Conservation (phyloP, 2,888 invertebrate genomes). For the Pterostichus madidus region DNA sequence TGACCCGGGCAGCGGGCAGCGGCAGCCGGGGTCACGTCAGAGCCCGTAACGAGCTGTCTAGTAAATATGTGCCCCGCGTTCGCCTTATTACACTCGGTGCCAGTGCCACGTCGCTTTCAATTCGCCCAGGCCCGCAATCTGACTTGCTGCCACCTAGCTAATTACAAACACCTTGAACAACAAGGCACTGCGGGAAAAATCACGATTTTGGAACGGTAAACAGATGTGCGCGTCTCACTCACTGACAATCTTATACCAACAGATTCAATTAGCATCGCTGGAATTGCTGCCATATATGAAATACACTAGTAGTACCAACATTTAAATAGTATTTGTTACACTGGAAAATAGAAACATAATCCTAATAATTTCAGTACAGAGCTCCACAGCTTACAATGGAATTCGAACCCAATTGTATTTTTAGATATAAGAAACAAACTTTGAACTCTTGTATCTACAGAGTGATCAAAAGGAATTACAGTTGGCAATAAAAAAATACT, state of each 20-base stretch:
- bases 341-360: too few relatives aligned
- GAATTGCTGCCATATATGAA: not conserved
- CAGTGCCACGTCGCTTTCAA: constrained; percentile 47
- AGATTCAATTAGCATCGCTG: constrained; percentile 21
- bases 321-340: too few relatives aligned
- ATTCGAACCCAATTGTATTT: too few relatives aligned
- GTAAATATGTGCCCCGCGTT: constrained; percentile 63
- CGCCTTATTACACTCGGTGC: constrained; percentile 61
- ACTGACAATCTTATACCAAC: constrained; percentile 33
- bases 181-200: constrained; percentile 13
- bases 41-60: constrained; percentile 60
- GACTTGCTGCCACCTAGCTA: constrained; percentile 12
- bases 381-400: too few relatives aligned
- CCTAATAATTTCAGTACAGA: too few relatives aligned
- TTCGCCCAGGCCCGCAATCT: not conserved
- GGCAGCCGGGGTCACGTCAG: constrained; percentile 66
- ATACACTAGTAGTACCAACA: not conserved
- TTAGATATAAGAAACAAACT: too few relatives aligned
- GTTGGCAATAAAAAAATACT: too few relatives aligned
- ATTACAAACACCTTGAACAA: constrained; percentile 48
- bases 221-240: not conserved
- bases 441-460: too few relatives aligned
- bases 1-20: constrained; percentile 2
- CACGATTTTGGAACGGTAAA: constrained; percentile 44
- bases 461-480: too few relatives aligned